Evolutionary conservation across 2,888 invertebrate species (phyloP).

Genomic region (Mellilla xanthometata): DNA sequence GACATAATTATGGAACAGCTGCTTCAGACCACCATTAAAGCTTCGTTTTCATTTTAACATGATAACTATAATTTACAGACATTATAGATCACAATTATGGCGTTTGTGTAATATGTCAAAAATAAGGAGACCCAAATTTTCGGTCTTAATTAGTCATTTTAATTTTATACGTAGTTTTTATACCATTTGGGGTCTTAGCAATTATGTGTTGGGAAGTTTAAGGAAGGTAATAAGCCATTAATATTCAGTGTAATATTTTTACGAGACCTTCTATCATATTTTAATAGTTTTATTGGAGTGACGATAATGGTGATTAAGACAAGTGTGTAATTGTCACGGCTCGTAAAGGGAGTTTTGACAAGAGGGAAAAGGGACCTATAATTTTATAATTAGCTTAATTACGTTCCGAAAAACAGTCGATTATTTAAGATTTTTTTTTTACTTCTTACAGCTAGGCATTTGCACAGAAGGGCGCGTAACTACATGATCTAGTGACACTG

Average conservation of each 20-base stretch:
- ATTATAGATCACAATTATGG: conserved; percentile 15
- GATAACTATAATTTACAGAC: conserved; percentile 27
- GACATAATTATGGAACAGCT: conserved; percentile 13
- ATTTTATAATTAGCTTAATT: too few relatives aligned
- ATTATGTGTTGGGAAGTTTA: conserved; percentile 33
- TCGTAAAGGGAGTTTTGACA: conserved; percentile 3
- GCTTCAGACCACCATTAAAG: conserved; percentile 5
- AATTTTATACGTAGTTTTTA: conserved; percentile 36
- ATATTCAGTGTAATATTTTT: conserved; percentile 22
- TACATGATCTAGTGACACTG: too few relatives aligned
- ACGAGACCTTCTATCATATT: conserved; percentile 19
- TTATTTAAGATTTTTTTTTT: too few relatives aligned
- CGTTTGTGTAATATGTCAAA: conserved; percentile 14
- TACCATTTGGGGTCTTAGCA: conserved; percentile 32
- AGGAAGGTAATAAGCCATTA: conserved; percentile 19
- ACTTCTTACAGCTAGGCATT: too few relatives aligned
- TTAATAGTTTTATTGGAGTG: conserved; percentile 24
- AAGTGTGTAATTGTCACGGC: conserved; percentile 10
- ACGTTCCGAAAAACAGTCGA: conserved; percentile 1
- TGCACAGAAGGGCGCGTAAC: too few relatives aligned
- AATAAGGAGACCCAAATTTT: conserved; percentile 16
- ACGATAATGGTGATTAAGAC: conserved; percentile 21
- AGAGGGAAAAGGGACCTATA: too few relatives aligned
- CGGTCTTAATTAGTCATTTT: conserved; percentile 31
- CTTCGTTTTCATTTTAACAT: conserved; percentile 8